phyloP scores from a whole-genome alignment of 2,113 vertebrate genomes.

The Mixornis gularis region DNA sequence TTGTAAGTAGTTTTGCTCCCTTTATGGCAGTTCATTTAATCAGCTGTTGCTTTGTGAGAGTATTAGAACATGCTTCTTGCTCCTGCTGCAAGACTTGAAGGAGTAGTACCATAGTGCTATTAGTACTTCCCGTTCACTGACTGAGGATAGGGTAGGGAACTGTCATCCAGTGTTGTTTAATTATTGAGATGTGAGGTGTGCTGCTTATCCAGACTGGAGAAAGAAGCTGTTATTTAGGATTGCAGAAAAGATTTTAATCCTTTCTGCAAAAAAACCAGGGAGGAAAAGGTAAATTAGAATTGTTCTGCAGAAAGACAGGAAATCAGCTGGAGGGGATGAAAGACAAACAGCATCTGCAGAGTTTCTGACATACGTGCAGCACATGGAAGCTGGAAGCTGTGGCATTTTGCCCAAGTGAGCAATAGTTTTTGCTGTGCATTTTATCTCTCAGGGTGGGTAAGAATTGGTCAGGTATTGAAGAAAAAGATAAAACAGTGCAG shows the following conservation, averaged over 20 bases:
- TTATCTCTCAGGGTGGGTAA: not conserved
- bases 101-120: not conserved
- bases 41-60: not conserved
- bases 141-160: not conserved
- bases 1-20: not conserved
- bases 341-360: not conserved
- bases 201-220: not conserved
- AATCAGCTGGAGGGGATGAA: not conserved
- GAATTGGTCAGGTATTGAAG: conserved; percentile 3
- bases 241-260: not conserved
- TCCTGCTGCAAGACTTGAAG: not conserved
- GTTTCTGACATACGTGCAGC: not conserved
- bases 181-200: not conserved
- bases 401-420: not conserved
- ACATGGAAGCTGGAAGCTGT: not conserved
- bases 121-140: not conserved
- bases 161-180: not conserved
- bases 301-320: not conserved
- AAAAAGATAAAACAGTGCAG: conserved; percentile 14
- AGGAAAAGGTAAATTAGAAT: not conserved
- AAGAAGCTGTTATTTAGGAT: not conserved
- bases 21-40: not conserved
- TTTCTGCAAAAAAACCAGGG: not conserved
- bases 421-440: not conserved
- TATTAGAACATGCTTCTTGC: not conserved